Evolutionary conservation across 53 echinoderm and acorn worm species (phyloP), one percentile per base, ranked within the genome.

Genomic region (Mesocentrotus franciscanus): DNA sequence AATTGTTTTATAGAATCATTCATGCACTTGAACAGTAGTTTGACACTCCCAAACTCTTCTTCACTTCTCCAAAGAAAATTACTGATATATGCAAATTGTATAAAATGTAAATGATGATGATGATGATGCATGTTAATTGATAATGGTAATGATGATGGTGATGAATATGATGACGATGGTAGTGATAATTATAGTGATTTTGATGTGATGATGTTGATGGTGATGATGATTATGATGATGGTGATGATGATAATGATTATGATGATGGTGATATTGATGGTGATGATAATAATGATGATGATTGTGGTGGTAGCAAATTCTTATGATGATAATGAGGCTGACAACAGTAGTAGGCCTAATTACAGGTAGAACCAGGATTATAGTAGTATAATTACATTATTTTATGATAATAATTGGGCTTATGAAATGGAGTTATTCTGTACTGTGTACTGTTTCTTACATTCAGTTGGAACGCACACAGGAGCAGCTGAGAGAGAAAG

Each of bases 381-480:
- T 39, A 39, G 39, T 39, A 39, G 39, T n/a, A n/a, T n/a, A n/a
- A n/a, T 39, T 3, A 39, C 3, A 39, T 39, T 39, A 49, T 49
- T 49, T 49, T 49, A 49, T 49, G 49, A 49, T 49, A 49, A 49
- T 49, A 7, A 49, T 49, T 49, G 49, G 49, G 49, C 49, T 49
- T 49, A 49, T 2, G 49, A 18, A 18, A 12, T 64, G 8, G 9
- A 39, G 36, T 42, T 5, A 22, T 81, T 20, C 3, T 42, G 36
- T 42, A 18, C 8, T 42, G 1, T 42, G 36, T 42, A 18, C 20
- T 81, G 8, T 81, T 16, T 14, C 18, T 36, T 81, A 29, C 57
- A 1, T 96, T 14, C 68, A 99, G 99, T 91, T 99, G 96, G 98
- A 98, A 61, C 72, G 95, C 72, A 96, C 96, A 22, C 98, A 97